phyloP scores from a whole-genome alignment of 1,140 invertebrate genomes.

The Drosophila orosa region DNA sequence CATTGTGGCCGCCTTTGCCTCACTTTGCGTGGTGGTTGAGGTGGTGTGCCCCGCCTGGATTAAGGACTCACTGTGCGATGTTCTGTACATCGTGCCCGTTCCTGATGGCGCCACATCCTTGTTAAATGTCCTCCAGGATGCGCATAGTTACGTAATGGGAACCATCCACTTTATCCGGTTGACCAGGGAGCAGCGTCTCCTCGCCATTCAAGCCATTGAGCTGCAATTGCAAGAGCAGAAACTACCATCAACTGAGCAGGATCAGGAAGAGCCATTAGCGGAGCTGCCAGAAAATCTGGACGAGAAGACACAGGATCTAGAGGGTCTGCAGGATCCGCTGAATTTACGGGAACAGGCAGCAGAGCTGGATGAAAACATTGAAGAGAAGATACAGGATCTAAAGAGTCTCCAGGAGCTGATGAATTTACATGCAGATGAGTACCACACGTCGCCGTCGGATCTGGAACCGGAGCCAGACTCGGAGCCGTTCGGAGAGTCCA shows the following conservation, averaged over 20 bases:
- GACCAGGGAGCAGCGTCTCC: constrained; percentile 40
- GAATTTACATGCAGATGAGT: neutral
- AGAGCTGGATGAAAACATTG: neutral
- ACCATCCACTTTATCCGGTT: constrained; percentile 30
- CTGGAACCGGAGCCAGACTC: neutral
- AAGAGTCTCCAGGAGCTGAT: too few species aligned
- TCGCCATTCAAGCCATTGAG: constrained; percentile 36
- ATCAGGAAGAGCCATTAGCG: neutral
- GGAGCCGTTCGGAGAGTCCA: constrained; percentile 13
- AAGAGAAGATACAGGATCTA: neutral
- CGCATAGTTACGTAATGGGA: constrained; percentile 25
- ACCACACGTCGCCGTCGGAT: neutral
- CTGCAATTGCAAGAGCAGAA: constrained; percentile 30
- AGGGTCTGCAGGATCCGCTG: neutral
- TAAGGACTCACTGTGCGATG: constrained; percentile 21
- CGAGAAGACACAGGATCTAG: neutral
- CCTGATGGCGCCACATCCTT: constrained; percentile 20
- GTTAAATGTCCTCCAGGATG: constrained; percentile 24
- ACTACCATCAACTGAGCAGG: too few species aligned
- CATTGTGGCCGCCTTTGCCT: constrained; percentile 4
- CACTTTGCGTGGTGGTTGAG: constrained; percentile 21
- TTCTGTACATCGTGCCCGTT: constrained; percentile 33
- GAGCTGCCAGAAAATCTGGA: neutral
- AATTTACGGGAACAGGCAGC: too few species aligned
- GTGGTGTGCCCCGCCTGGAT: constrained; percentile 21